These are phyloP conservation scores for Tapirus indicus DNA, from an alignment of 2,797 vertebrate species.

Conservation along the genomic window DNA sequence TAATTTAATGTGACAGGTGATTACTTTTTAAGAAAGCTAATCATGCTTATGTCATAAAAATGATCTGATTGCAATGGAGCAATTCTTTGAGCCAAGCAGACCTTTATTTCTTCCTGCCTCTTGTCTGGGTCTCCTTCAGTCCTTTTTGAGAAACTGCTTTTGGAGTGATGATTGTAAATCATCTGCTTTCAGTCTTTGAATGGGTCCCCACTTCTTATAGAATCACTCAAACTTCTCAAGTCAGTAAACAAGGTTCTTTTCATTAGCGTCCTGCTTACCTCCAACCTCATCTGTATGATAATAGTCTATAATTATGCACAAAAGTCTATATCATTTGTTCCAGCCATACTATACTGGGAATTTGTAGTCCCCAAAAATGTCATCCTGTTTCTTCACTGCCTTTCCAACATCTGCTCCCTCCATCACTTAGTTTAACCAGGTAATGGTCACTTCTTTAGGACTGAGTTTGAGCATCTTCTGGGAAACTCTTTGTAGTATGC, in stretches of 20 bases:
- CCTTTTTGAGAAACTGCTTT: not conserved
- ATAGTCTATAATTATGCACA: not conserved
- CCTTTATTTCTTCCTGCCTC: not conserved
- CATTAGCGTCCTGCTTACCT: not conserved
- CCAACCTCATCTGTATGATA: not conserved
- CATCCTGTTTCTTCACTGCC: not conserved
- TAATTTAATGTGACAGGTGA: not conserved
- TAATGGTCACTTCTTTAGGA: not conserved
- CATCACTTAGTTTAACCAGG: not conserved
- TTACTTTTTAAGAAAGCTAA: conserved; percentile 28
- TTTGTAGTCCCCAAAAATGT: not conserved
- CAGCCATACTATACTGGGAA: not conserved
- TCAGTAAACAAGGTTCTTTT: not conserved
- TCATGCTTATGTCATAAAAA: not conserved
- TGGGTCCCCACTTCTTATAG: not conserved
- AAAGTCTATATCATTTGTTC: not conserved
- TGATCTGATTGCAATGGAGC: not conserved
- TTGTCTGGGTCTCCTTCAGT: not conserved
- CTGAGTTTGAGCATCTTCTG: not conserved
- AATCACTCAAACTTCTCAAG: not conserved
- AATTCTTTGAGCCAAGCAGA: not conserved
- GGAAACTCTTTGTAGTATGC: not conserved
- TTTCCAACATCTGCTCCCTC: not conserved
- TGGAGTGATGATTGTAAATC: not conserved
- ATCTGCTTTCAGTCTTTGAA: not conserved